phyloP scores from a whole-genome alignment of 30 jellyfish, hydroid and myxozoan species.

The Clytia hemisphaerica region DNA sequence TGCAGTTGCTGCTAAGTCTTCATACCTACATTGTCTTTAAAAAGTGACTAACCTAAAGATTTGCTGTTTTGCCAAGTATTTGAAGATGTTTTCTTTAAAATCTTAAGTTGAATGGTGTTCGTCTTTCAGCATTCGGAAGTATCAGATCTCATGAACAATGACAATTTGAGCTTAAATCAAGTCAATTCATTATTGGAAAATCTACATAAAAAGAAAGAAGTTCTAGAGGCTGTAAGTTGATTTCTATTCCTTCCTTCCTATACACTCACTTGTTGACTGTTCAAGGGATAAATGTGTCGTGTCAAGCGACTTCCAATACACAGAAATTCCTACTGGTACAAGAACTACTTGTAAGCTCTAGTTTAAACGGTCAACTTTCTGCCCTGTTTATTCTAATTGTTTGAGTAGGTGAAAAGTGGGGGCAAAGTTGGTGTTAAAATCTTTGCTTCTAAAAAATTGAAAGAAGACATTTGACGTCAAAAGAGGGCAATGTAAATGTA shows the following conservation, averaged over 20 bases:
- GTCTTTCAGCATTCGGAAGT: slow-evolving; percentile 54
- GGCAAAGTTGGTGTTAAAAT: no score
- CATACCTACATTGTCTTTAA: no score
- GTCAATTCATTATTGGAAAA: slow-evolving; percentile 62
- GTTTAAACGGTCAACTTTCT: no score
- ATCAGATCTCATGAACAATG: slow-evolving; percentile 56
- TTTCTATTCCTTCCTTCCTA: background rate
- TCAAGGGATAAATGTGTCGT: background rate
- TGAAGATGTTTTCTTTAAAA: background rate
- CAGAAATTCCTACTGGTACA: background rate
- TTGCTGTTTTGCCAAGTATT: no score
- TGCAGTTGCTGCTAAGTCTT: no score
- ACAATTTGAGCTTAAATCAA: slow-evolving; percentile 51
- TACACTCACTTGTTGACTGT: background rate
- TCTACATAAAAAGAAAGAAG: slow-evolving; percentile 52
- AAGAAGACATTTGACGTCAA: no score
- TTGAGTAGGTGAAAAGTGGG: no score
- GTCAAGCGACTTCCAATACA: background rate
- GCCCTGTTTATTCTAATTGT: no score
- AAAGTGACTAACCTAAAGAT: no score
- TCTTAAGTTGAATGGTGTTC: background rate
- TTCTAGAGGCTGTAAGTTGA: slow-evolving; percentile 62
- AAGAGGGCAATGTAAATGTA: no score
- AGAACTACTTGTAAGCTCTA: no score
- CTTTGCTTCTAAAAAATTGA: no score